Conservation (phyloP, 2,113 vertebrate genomes). For the Colossoma macropomum region DNA sequence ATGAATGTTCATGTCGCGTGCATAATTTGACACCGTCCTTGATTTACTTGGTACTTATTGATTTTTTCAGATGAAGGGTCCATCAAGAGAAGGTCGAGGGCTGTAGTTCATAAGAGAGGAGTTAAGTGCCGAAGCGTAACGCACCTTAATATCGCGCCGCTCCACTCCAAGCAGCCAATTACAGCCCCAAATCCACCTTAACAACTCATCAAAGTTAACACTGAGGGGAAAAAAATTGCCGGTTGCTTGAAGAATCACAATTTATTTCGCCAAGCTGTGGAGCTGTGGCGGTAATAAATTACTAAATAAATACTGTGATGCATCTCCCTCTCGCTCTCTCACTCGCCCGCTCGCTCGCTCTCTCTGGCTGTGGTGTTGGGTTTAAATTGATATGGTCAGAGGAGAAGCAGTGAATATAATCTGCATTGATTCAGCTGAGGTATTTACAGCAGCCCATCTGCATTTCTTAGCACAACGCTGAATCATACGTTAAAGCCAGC, state of each 20-base stretch:
- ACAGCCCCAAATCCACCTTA: constrained; percentile 48
- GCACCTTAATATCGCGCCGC: neutral
- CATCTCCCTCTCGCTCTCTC: constrained; percentile 53
- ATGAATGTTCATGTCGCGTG: neutral
- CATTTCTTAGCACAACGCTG: constrained; percentile 46
- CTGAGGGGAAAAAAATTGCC: constrained; percentile 18
- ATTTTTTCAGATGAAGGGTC: constrained; percentile 1
- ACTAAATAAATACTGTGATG: constrained; percentile 63
- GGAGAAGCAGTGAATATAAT: constrained; percentile 52
- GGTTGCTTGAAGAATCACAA: constrained; percentile 40
- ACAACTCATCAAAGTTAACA: constrained; percentile 51
- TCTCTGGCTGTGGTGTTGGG: constrained; percentile 25
- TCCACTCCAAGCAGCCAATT: constrained; percentile 38
- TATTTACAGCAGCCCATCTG: constrained; percentile 50
- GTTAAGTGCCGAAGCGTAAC: constrained; percentile 16
- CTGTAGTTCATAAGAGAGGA: neutral
- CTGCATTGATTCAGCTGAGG: constrained; percentile 51
- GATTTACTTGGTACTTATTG: constrained; percentile 1
- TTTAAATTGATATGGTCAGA: constrained; percentile 54
- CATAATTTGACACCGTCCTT: constrained; percentile 2
- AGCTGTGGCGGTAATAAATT: constrained; percentile 34
- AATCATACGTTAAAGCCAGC: constrained; percentile 35
- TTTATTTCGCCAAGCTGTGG: constrained; percentile 44
- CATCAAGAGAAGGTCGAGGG: neutral
- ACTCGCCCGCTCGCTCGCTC: constrained; percentile 60